Base-by-base conservation (phyloP, 2,113 vertebrate species). In the Apteryx mantelli region DNA sequence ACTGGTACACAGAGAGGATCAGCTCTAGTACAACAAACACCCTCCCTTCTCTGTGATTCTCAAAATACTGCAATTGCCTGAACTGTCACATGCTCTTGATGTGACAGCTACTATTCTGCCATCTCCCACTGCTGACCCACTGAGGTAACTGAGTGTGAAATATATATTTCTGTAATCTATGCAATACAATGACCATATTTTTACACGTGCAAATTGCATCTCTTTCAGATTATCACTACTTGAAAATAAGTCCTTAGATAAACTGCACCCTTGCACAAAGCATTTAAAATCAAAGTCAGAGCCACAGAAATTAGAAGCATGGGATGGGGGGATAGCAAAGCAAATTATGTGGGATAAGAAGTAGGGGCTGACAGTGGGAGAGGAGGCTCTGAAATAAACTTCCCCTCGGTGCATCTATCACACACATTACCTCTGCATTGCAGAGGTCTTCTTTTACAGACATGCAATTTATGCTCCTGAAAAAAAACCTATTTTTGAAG, bases 101-200 rank as follows among this genome's bases (percentile, higher is more conserved):
- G 61, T 60, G 53, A n/a, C 2, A 0, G 44, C 32, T 34, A 26
- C n/a, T 66, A 6, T 7, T 53, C 60, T 18, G 44, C 15, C 66
- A 8, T 30, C 53, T 66, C 66, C 32, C 17, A 34, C 25, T 0
- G 2, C 52, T 13, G 16, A 46, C 46, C 40, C 0, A 0, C 53
- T 21, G 61, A n/a, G 74, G 75, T 3, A 50, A 25, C 25, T 5
- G 19, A 63, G 28, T 3, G 19, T 32, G 24, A 82, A 30, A 40
- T 76, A 36, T 30, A 32, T 0, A 2, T 36, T 38, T 9, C 7
- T 15, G 46, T 44, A 46, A 48, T 9, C 60, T 46, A 28, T 1
- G 3, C 34, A 22, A 34, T 0, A 4, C 11, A 38, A 25, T 6
- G 28, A 58, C 55, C 0, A 1, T 34, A 68, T 46, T 36, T 73